These are phyloP conservation scores for Pachyrhynchus sulphureomaculatus DNA, from an alignment of 1,140 invertebrate genomes.

Conservation along the genomic window DNA sequence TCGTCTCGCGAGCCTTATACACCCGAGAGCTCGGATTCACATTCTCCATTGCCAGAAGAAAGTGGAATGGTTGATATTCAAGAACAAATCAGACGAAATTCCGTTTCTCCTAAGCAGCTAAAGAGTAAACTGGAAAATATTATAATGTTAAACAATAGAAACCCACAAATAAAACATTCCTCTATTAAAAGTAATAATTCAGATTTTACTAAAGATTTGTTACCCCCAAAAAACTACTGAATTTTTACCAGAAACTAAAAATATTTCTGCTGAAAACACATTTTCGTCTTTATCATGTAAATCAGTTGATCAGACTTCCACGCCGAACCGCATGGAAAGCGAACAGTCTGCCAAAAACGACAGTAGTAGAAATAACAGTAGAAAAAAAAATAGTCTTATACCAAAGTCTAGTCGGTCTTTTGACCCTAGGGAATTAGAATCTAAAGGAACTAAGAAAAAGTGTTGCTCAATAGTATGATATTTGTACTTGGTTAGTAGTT, in stretches of 20 bases:
- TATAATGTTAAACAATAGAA: conserved; percentile 19
- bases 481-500: background rate
- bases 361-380: conserved; percentile 1
- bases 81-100: conserved; percentile 23
- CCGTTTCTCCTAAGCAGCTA: conserved; percentile 44
- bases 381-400: background rate
- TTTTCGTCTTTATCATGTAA: too few species aligned
- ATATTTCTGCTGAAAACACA: background rate
- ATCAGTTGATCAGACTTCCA: too few species aligned
- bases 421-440: background rate
- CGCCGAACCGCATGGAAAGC: too few species aligned
- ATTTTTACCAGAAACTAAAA: background rate
- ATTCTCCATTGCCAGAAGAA: conserved; percentile 61
- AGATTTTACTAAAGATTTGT: background rate
- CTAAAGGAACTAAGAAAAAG: background rate
- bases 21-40: conserved; percentile 73
- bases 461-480: conserved; percentile 15
- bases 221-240: background rate
- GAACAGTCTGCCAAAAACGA: too few species aligned
- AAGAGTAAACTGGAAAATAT: conserved; percentile 46
- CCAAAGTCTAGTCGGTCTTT: background rate
- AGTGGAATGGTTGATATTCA: conserved; percentile 14
- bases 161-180: background rate
- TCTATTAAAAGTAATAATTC: background rate
- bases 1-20: conserved; percentile 68